phyloP scores from a whole-genome alignment of 1,140 invertebrate species.

The Capitella teleta region DNA sequence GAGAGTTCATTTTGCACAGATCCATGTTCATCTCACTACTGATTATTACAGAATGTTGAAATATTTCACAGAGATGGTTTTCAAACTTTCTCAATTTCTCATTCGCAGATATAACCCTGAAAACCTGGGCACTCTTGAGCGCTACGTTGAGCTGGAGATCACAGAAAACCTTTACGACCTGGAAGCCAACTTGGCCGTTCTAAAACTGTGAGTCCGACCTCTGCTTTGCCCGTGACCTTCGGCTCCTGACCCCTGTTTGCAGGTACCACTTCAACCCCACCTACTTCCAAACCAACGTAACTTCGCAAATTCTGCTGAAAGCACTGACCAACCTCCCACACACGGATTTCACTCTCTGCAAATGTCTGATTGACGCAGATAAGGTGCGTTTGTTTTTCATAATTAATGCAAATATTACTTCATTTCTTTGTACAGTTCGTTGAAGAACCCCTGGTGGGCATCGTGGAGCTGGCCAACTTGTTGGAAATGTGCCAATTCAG shows the following conservation, averaged over 20 bases:
- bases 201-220: slow-evolving; percentile 44
- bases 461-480: slow-evolving; percentile 78
- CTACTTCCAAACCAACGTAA: slow-evolving; percentile 67
- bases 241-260: slow-evolving; percentile 13
- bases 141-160: slow-evolving; percentile 85
- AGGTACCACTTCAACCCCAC: slow-evolving; percentile 86
- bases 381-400: slow-evolving; percentile 50
- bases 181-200: slow-evolving; percentile 86
- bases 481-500: slow-evolving; percentile 89
- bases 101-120: slow-evolving; percentile 77
- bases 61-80: no score
- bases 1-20: no score
- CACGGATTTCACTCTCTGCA: slow-evolving; percentile 92
- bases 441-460: slow-evolving; percentile 69
- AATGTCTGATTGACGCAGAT: slow-evolving; percentile 77
- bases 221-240: not conserved
- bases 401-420: not conserved
- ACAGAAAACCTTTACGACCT: slow-evolving; percentile 88
- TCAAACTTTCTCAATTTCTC: no score
- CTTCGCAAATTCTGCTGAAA: slow-evolving; percentile 77
- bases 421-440: slow-evolving; percentile 54
- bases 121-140: slow-evolving; percentile 74
- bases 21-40: no score
- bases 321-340: slow-evolving; percentile 91
- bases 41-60: no score